These are phyloP conservation scores for Drosophila mulleri DNA, from an alignment of 2,888 invertebrate genomes.

Conservation along the genomic window DNA sequence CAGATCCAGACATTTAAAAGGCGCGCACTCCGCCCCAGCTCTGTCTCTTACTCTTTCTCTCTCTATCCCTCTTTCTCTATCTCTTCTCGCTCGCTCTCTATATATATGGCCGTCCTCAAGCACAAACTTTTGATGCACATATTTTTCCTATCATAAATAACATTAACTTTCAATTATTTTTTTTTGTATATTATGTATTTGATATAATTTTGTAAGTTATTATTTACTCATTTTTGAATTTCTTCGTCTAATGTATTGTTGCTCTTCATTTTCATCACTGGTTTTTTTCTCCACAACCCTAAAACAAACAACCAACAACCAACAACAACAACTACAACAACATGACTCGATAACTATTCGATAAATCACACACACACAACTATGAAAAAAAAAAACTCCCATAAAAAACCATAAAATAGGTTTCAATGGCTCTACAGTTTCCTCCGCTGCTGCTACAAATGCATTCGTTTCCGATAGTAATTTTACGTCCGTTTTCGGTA, in stretches of 20 bases:
- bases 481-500: constrained; percentile 95
- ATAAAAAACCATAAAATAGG: constrained; percentile 78
- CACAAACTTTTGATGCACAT: constrained; percentile 52
- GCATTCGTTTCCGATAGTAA: constrained; percentile 94
- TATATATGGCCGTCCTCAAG: constrained; percentile 34
- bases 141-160: constrained; percentile 31
- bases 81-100: neutral
- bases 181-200: constrained; percentile 32
- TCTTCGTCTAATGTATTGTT: constrained; percentile 78
- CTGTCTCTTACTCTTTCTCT: constrained; percentile 20
- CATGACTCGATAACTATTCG: constrained; percentile 32
- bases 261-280: constrained; percentile 77
- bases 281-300: constrained; percentile 60
- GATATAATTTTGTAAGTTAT: constrained; percentile 46
- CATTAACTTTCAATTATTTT: constrained; percentile 32
- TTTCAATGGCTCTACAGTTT: constrained; percentile 85
- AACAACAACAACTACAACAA: constrained; percentile 15
- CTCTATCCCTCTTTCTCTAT: neutral
- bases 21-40: constrained; percentile 23
- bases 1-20: constrained; percentile 38
- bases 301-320: constrained; percentile 52
- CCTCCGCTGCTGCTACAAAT: constrained; percentile 85
- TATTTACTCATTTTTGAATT: constrained; percentile 62
- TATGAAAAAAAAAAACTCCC: constrained; percentile 33
- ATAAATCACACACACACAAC: constrained; percentile 24